Evolutionary conservation across 2,888 invertebrate genomes (phyloP), one percentile per base, ranked within the genome.

Genomic region (Pantelozetes paolii): DNA sequence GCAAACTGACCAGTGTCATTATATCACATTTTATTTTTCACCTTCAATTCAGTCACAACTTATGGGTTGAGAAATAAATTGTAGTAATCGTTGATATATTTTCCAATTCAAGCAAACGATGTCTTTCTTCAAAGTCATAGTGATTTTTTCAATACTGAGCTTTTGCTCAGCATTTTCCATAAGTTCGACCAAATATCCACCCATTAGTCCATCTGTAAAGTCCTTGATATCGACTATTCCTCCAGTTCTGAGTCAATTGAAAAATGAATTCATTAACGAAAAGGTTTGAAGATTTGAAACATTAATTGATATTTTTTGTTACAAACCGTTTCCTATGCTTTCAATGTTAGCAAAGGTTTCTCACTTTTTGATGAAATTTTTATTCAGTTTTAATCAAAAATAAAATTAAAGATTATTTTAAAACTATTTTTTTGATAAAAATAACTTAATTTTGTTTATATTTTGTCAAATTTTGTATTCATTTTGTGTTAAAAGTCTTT

Each of bases 171-270:
- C 23, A 23, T 67, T 67, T 40, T 67, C 67, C 36, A 67, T 67
- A 20, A 67, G 40, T 40, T 67, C 67, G 13, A 67, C 23, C 36
- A 67, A 67, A 18, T 40, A 15, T 40, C 67, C 67, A 20, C 67
- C 67, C 6, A 67, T 67, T 23, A 36, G 1, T 32, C 32, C 67
- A 9, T n/a, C 67, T 8, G n/a, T 40, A 9, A 67, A 67, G 67
- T 67, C 67, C 36, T 40, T 67, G 23, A 23, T 67, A 40, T 36
- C 67, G 9, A 67, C 67, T 11, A 40, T 67, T 67, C 67, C 67
- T 1, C 20, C 67, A 6, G 32, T 67, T 11, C 13, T 67, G 23
- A 40, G 40, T 42, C 67, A 67, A 42, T 32, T 67, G 3, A 67
- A 67, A 42, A n/a, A 67, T 1, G 42, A 67, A 9, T 36, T 15